Conservation (phyloP, 2,797 vertebrate species). For the Pseudochirops cupreus region DNA sequence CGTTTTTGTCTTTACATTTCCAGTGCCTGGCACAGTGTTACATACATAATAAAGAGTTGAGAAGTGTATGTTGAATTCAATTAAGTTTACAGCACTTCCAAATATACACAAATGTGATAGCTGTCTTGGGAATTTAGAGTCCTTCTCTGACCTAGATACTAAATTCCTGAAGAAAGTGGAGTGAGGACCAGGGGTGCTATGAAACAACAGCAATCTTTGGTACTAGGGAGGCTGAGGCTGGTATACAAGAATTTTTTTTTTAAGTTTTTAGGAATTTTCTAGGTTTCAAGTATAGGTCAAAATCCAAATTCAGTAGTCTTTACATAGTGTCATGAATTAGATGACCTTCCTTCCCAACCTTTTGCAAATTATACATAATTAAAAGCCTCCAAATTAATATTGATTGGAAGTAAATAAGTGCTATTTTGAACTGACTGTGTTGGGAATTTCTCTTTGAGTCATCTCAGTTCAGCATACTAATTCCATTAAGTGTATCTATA, state of each 20-base stretch:
- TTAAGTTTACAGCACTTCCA: not conserved
- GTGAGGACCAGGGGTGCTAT: not conserved
- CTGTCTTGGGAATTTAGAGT: not conserved
- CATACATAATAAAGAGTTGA: not conserved
- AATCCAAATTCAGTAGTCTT: not conserved
- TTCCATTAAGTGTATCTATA: slow-evolving; percentile 14
- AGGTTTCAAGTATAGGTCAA: not conserved
- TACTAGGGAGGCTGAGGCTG: not conserved
- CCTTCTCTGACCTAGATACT: not conserved
- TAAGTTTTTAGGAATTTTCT: not conserved
- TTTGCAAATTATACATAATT: not conserved
- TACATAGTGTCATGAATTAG: not conserved
- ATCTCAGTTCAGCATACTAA: not conserved
- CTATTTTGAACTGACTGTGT: slow-evolving; percentile 9
- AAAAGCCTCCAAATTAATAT: slow-evolving; percentile 12
- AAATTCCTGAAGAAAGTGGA: not conserved
- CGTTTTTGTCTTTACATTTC: not conserved
- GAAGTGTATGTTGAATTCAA: not conserved
- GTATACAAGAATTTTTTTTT: not conserved
- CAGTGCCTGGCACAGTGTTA: not conserved
- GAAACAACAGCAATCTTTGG: not conserved
- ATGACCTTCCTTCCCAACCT: slow-evolving; percentile 25
- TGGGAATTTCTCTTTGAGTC: slow-evolving; percentile 21
- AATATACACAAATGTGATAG: not conserved
- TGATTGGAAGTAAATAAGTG: slow-evolving; percentile 27